Percentiles rank a stretch among this genome's conserved stretches.
Evolutionary conservation across 1,140 invertebrate genomes (phyloP).

Genomic region (Acromyrmex heyeri): DNA sequence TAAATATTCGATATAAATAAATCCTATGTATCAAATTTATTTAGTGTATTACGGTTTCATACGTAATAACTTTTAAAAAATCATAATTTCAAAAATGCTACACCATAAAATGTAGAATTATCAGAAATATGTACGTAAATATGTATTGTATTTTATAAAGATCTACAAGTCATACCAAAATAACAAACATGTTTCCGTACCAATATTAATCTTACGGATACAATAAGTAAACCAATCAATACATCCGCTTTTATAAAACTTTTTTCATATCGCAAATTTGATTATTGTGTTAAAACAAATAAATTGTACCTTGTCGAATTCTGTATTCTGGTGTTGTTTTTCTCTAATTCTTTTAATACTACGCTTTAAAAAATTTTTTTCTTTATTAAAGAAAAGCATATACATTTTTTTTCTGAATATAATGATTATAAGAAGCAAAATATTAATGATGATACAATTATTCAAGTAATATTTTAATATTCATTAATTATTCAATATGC

Average conservation of each 20-base stretch:
- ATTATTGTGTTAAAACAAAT: conserved; percentile 3
- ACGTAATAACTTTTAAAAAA: not conserved
- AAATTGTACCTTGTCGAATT: not conserved
- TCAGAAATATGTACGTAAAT: not conserved
- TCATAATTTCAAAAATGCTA: not conserved
- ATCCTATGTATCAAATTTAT: not conserved
- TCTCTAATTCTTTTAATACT: not conserved
- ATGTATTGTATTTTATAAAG: not conserved
- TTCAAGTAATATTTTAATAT: conserved; percentile 1
- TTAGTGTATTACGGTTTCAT: not conserved
- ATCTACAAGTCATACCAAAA: not conserved
- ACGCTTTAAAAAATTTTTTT: not conserved
- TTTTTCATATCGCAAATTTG: conserved; percentile 35
- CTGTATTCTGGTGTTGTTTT: not conserved
- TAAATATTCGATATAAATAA: not conserved
- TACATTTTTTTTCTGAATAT: not conserved
- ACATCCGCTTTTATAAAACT: conserved; percentile 5
- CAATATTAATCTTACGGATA: conserved; percentile 62
- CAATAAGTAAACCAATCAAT: conserved; percentile 6
- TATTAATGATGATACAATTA: conserved; percentile 3
- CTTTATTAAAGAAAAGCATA: not conserved
- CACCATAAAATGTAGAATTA: conserved; percentile 5
- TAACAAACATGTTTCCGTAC: conserved; percentile 57
- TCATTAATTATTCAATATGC: conserved; percentile 21
- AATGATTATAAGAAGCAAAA: not conserved